Base-by-base conservation (phyloP, 2,888 invertebrate genomes). In the Apotomis betuletana region DNA sequence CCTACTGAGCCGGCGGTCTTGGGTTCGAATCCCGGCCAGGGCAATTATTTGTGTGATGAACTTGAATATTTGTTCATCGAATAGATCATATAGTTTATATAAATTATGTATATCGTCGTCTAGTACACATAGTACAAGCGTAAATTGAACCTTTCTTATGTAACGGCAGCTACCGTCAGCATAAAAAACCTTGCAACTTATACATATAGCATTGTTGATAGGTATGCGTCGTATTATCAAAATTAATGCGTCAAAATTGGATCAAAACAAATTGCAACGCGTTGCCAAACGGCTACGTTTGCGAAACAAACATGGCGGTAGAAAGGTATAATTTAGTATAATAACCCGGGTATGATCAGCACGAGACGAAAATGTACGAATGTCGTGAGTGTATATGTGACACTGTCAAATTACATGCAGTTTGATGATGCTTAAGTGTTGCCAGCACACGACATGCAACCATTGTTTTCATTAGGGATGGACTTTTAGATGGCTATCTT, bases 291-390 rank as follows among this genome's bases (percentile, higher is more conserved):
- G 10, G 41, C 62, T 49, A 70, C 54, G 61, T 63, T 82, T 81
- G 80, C 78, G 79, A 80, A 79, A 80, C 78, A 76, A 67, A 75
- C 75, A 76, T 15, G 41, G 55, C 52, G 64, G 74, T 69, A 64
- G 67, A 67, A 73, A 70, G 73, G 69, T 81, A 77, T 80, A 83
- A 85, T 84, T 83, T 80, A 75, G 77, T 67, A 77, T 79, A 84
- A 84, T 85, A 80, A 83, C 77, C 80, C 80, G 77, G 82, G 81
- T 79, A 80, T 83, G 83, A 81, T 81, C 69, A 75, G 79, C 84
- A 82, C 82, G 83, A 83, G 76, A 67, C 69, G 69, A 75, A 78
- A 78, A 78, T 75, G 74, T 74, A 74, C 72, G 72, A 65, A 70
- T 76, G 74, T 80, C 82, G 82, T 81, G 81, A 78, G 74, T 5